phyloP scores from a whole-genome alignment of 2,888 invertebrate species.

The Athripsodes cinereus region DNA sequence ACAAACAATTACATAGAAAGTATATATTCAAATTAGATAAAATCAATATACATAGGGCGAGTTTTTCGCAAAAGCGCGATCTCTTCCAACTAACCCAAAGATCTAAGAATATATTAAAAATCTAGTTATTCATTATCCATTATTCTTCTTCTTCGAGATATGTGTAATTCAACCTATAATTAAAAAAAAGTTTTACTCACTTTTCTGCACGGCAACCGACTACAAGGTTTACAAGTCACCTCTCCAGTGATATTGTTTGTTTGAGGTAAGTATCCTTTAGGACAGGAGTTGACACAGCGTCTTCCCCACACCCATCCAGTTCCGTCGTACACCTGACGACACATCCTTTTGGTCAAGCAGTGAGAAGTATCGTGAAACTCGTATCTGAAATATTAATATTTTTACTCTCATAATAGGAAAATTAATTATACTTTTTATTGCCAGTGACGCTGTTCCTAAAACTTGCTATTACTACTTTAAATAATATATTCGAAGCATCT shows the following conservation, averaged over 20 bases:
- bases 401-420: too few species aligned
- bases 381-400: not conserved
- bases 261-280: conserved; percentile 43
- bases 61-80: too few species aligned
- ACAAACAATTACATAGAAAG: too few species aligned
- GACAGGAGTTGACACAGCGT: conserved; percentile 63
- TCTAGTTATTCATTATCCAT: not conserved
- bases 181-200: not conserved
- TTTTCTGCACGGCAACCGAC: not conserved
- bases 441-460: too few species aligned
- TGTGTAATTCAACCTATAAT: not conserved
- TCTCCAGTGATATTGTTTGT: conserved; percentile 21
- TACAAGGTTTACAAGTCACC: conserved; percentile 14
- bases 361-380: conserved; percentile 39
- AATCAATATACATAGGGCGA: too few species aligned
- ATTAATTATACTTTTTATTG: too few species aligned
- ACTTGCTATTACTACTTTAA: too few species aligned
- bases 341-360: conserved; percentile 68
- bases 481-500: too few species aligned
- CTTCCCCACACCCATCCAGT: conserved; percentile 55
- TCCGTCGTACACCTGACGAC: conserved; percentile 38
- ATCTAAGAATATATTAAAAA: too few species aligned
- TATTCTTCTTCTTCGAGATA: not conserved
- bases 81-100: too few species aligned
- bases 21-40: too few species aligned